Conservation (phyloP, 2,797 vertebrate species). For the Hippoglossus hippoglossus region DNA sequence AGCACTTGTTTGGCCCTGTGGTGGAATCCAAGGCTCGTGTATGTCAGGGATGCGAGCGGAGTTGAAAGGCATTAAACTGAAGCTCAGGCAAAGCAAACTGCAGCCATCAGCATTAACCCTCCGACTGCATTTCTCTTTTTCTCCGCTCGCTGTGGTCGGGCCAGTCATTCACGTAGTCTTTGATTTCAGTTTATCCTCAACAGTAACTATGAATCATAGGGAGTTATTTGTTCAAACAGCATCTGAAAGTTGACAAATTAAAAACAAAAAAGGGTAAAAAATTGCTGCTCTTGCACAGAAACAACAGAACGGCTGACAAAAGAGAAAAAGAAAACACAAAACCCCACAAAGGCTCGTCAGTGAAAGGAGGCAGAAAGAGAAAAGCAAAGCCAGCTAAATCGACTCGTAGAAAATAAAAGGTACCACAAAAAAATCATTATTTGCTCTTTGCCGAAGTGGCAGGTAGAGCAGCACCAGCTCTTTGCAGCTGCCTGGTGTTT, state of each 20-base stretch:
- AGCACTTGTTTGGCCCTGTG: slow-evolving; percentile 32
- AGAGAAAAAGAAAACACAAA: slow-evolving; percentile 45
- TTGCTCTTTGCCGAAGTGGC: slow-evolving; percentile 33
- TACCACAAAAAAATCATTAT: slow-evolving; percentile 38
- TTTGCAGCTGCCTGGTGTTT: slow-evolving; percentile 31
- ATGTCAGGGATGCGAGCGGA: slow-evolving; percentile 47
- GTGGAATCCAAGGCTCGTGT: slow-evolving; percentile 55
- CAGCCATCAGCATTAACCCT: slow-evolving; percentile 69
- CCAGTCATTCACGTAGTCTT: not conserved
- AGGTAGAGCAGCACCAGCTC: slow-evolving; percentile 18
- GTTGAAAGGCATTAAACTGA: slow-evolving; percentile 60
- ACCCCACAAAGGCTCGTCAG: slow-evolving; percentile 40
- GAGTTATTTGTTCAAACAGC: slow-evolving; percentile 26
- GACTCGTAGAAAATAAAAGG: slow-evolving; percentile 44
- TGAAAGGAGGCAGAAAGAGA: slow-evolving; percentile 51
- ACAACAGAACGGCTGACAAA: slow-evolving; percentile 63
- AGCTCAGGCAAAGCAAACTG: slow-evolving; percentile 63
- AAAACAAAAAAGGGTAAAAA: slow-evolving; percentile 12
- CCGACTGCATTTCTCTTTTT: slow-evolving; percentile 1
- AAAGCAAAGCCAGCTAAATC: slow-evolving; percentile 58
- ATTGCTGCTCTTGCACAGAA: slow-evolving; percentile 39
- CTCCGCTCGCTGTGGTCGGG: not conserved
- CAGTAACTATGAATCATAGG: not conserved
- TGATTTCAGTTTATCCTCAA: slow-evolving; percentile 4
- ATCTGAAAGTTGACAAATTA: slow-evolving; percentile 50